Evolutionary conservation across 2,888 invertebrate species (phyloP).

Genomic region (Eurytoma adleriae): DNA sequence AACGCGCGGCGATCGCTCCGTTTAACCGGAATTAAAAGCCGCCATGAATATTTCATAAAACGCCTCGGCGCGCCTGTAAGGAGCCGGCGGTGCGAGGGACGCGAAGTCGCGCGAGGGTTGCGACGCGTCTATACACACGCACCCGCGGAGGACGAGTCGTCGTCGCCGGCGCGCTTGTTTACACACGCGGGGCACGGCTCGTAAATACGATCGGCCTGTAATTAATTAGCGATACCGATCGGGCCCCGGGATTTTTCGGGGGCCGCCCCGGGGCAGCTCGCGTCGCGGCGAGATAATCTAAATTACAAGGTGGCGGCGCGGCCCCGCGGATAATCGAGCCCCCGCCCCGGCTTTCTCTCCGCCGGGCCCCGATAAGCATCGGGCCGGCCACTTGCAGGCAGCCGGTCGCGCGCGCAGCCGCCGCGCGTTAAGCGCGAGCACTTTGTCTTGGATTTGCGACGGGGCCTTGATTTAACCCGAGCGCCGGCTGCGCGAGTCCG

Average conservation of each 20-base stretch:
- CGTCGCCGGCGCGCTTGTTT: background rate
- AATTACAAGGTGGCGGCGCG: constrained; percentile 49
- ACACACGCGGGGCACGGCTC: constrained; percentile 8
- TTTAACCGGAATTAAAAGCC: constrained; percentile 15
- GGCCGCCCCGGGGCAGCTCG: background rate
- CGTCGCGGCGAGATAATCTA: constrained; percentile 44
- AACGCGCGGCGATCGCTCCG: background rate
- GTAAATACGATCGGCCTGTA: constrained; percentile 48
- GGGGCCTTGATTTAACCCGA: background rate
- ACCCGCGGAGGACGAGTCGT: background rate
- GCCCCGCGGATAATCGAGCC: constrained; percentile 44
- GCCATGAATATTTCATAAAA: constrained; percentile 47
- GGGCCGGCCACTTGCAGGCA: too few relatives aligned
- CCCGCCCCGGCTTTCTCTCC: constrained; percentile 9
- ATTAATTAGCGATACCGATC: constrained; percentile 55
- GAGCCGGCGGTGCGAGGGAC: background rate
- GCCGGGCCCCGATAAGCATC: too few relatives aligned
- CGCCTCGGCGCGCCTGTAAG: background rate
- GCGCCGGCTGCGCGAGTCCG: background rate
- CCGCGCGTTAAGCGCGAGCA: background rate
- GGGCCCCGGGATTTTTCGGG: constrained; percentile 23
- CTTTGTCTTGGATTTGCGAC: background rate
- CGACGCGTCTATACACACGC: background rate
- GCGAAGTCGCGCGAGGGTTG: background rate
- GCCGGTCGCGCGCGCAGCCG: constrained; percentile 2